Evolutionary conservation across 64 coral and sea anemone species (phyloP), one percentile per base, ranked within the genome.

Genomic region (Montipora efflorescens): DNA sequence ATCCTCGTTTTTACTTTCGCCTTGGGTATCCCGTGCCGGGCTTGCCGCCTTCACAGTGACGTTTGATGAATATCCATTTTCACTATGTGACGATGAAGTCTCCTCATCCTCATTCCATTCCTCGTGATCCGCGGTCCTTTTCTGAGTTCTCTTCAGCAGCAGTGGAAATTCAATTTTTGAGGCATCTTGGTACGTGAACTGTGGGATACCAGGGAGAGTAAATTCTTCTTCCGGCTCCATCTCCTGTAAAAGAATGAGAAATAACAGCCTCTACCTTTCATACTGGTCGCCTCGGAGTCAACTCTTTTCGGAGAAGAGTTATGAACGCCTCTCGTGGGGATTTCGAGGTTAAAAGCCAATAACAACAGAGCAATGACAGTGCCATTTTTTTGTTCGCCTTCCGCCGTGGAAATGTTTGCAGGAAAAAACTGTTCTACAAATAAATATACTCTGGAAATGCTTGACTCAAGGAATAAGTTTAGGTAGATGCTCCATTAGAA

Each of bases 141-240:
- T 94, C 49, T 95, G 93, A 14, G 59, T 51, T 49, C 89, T 94
- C 67, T 98, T 98, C 58, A 98, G 89, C 3, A 98, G 93, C 25
- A 98, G 19, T 43, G 96, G 96, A 14, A 91, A 90, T 2, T 87
- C 81, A 16, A 98, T 83, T 84, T 85, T 98, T 62, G 83, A 77
- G 36, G 47, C 47, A 22, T 72, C 91, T 87, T 90, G 93, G 45
- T 95, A 98, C 19, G 91, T 98, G 75, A 98, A 98, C 90, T 98
- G 96, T 7, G 96, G 96, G 47, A 98, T 55, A 1, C 96, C 96
- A 10, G 96, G 96, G 12, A 89, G 48, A 79, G 87, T 53, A 15
- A 92, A 84, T 23, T 61, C 10, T 23, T 98, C 96, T 3, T 93
- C 81, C 7, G 93, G 82, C 28, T 98, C 96, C 19, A 44, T 84